Conservation (phyloP, 2,797 vertebrate genomes). For the Podargus strigoides region DNA sequence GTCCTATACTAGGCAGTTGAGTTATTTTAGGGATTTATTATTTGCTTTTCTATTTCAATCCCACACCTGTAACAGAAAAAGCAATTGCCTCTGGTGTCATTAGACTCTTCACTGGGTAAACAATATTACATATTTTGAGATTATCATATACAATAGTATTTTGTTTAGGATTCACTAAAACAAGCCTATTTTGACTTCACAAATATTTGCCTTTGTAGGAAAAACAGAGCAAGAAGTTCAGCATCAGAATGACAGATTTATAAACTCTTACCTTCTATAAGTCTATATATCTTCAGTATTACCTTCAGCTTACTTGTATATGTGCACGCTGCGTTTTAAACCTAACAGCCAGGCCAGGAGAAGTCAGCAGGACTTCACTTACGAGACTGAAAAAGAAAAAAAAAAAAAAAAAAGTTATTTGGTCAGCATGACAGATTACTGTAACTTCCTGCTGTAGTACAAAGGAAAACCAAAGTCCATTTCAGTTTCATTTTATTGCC, state of each 20-base stretch:
- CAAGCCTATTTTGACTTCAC: not conserved
- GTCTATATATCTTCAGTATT: not conserved
- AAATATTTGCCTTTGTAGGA: not conserved
- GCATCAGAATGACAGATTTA: fast-evolving
- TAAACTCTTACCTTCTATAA: not conserved
- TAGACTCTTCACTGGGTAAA: not conserved
- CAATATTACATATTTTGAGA: not conserved
- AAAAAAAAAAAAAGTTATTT: not conserved
- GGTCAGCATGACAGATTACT: not conserved
- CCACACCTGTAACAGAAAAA: not conserved
- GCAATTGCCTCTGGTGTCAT: not conserved
- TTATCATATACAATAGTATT: not conserved
- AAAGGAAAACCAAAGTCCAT: not conserved
- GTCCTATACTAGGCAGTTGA: not conserved
- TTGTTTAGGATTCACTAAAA: not conserved
- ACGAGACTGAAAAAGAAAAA: not conserved
- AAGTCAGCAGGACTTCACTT: not conserved
- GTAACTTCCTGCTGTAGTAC: not conserved
- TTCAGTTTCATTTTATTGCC: not conserved
- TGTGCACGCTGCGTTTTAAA: not conserved
- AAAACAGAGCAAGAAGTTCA: not conserved
- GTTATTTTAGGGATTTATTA: fast-evolving
- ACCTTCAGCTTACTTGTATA: not conserved
- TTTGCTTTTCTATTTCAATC: not conserved
- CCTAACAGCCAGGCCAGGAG: not conserved